Percentiles rank a stretch among this genome's conserved stretches.
phyloP scores from a whole-genome alignment of 2,113 vertebrate genomes.

The Corythaeola cristata region DNA sequence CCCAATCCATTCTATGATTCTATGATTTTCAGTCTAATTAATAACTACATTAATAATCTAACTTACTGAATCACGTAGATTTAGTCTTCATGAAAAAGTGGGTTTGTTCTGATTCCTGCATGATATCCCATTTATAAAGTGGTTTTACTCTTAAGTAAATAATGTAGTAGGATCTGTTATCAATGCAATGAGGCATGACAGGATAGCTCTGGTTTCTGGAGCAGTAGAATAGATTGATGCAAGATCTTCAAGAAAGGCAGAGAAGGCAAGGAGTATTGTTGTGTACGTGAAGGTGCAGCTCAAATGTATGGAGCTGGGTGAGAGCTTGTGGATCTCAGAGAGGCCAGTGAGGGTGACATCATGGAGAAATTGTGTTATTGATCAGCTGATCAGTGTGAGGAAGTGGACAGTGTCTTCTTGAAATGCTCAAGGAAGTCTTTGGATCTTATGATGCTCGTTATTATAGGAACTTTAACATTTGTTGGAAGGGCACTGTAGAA shows the following conservation, averaged over 20 bases:
- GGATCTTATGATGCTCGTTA: not conserved
- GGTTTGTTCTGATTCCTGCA: not conserved
- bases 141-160: not conserved
- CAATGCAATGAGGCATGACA: not conserved
- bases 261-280: not conserved
- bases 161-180: not conserved
- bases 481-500: not conserved
- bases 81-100: not conserved
- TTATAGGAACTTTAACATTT: not conserved
- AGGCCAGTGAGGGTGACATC: not conserved
- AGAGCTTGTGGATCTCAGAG: not conserved
- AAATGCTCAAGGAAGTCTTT: not conserved
- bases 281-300: not conserved
- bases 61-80: not conserved
- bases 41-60: not conserved
- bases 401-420: not conserved
- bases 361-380: not conserved
- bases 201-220: not conserved
- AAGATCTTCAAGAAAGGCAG: not conserved
- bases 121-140: not conserved
- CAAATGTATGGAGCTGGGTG: not conserved
- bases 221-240: not conserved
- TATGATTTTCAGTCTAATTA: not conserved
- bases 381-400: no score
- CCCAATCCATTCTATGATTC: no score